Percentiles rank a stretch among this genome's conserved stretches.
These are phyloP conservation scores for Fabriciana adippe DNA, from an alignment of 2,888 invertebrate genomes.

Conservation along the genomic window DNA sequence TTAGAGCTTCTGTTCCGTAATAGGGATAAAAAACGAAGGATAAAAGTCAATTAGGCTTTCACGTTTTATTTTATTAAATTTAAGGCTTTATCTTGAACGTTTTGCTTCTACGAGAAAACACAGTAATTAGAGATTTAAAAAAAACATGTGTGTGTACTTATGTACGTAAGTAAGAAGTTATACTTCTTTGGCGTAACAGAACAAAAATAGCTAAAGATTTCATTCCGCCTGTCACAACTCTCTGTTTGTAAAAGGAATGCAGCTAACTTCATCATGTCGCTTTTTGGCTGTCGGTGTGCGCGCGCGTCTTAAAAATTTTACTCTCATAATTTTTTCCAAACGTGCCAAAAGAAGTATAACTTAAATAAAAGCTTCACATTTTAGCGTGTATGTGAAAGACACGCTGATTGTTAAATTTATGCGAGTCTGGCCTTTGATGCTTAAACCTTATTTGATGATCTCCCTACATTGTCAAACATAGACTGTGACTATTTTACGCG, in stretches of 20 bases:
- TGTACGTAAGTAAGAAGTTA: too few relatives aligned
- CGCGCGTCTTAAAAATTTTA: too few relatives aligned
- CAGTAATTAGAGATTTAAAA: neutral
- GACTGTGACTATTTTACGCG: conserved; percentile 18
- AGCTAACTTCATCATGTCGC: too few relatives aligned
- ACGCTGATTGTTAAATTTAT: conserved; percentile 6
- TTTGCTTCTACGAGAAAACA: neutral
- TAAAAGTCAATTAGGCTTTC: conserved; percentile 20
- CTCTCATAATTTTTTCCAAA: too few relatives aligned
- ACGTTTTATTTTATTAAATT: conserved; percentile 15
- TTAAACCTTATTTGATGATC: conserved; percentile 20
- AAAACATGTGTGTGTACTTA: neutral
- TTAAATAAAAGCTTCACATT: neutral
- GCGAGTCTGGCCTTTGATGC: conserved; percentile 1
- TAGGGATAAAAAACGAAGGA: conserved; percentile 12
- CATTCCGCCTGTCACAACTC: too few relatives aligned
- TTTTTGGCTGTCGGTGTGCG: too few relatives aligned
- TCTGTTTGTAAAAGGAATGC: too few relatives aligned
- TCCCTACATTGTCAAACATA: conserved; percentile 10
- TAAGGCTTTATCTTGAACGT: conserved; percentile 16
- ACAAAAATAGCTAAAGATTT: too few relatives aligned
- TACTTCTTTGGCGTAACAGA: too few relatives aligned
- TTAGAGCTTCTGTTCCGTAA: conserved; percentile 3
- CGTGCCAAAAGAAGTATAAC: neutral
- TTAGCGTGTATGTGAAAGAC: neutral